These are phyloP conservation scores for Pandemis cinnamomeana DNA, from an alignment of 2,888 invertebrate genomes.

Conservation along the genomic window DNA sequence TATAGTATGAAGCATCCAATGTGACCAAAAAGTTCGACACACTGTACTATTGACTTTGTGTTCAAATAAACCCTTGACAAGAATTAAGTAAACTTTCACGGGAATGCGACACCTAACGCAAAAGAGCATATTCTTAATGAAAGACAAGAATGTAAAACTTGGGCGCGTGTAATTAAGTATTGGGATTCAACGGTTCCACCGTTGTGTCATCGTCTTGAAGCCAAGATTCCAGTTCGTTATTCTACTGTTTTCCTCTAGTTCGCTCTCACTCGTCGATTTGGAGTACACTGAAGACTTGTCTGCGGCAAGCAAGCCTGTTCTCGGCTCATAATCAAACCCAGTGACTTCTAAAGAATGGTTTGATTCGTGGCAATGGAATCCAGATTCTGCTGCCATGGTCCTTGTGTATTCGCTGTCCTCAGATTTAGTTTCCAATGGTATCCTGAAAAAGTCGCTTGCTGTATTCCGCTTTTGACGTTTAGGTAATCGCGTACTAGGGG, in stretches of 20 bases:
- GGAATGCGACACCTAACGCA: neutral
- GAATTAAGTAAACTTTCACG: too few relatives aligned
- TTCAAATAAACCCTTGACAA: too few relatives aligned
- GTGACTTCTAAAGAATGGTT: slow-evolving; percentile 13
- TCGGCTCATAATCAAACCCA: slow-evolving; percentile 9
- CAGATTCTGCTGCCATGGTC: neutral
- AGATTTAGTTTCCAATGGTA: neutral
- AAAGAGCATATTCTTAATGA: neutral
- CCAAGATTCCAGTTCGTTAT: slow-evolving; percentile 8
- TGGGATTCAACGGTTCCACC: neutral
- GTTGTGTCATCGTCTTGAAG: neutral
- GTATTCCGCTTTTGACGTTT: neutral
- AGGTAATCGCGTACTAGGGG: neutral
- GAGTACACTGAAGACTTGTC: neutral
- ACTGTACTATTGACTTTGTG: too few relatives aligned
- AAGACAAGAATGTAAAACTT: neutral
- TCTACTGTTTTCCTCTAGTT: neutral
- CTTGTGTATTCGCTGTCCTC: slow-evolving; percentile 12
- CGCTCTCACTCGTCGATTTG: neutral
- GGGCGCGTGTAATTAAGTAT: neutral
- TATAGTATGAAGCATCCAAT: too few relatives aligned
- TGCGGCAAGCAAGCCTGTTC: neutral
- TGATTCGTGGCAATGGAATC: slow-evolving; percentile 2
- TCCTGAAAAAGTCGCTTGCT: neutral
- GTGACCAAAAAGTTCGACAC: too few relatives aligned